These are phyloP conservation scores for Brachyhypopomus occidentalis DNA, from an alignment of 2,113 vertebrate species.

Conservation along the genomic window DNA sequence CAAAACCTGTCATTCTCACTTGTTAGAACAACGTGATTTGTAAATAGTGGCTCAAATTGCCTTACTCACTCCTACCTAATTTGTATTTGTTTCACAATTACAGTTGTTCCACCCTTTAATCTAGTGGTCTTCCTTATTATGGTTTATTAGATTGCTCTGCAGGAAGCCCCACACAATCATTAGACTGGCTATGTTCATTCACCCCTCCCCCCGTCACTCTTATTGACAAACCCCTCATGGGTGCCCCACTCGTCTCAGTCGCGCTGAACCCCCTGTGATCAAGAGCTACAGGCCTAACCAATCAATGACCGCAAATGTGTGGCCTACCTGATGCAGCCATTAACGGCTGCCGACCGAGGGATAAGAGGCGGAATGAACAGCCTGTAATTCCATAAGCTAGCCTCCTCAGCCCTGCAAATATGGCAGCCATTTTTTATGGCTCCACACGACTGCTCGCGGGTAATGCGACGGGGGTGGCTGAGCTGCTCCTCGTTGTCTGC, in stretches of 20 bases:
- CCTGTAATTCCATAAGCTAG: too few species aligned
- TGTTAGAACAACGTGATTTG: constrained; percentile 3
- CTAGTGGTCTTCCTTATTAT: not conserved
- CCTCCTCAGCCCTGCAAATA: too few species aligned
- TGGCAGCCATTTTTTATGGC: not conserved
- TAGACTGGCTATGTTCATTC: not conserved
- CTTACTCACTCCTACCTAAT: not conserved
- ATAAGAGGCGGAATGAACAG: too few species aligned
- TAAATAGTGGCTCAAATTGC: not conserved
- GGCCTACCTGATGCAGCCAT: too few species aligned
- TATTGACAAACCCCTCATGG: not conserved
- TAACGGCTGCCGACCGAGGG: too few species aligned
- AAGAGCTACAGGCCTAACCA: too few species aligned
- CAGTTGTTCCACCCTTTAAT: not conserved
- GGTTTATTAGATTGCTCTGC: not conserved
- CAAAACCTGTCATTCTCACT: not conserved
- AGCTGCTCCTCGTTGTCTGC: not conserved
- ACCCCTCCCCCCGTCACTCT: not conserved
- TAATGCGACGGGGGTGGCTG: not conserved
- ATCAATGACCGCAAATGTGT: too few species aligned
- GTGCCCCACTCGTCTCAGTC: too few species aligned
- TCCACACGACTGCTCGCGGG: not conserved
- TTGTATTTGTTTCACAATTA: constrained; percentile 4
- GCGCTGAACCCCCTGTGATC: too few species aligned
- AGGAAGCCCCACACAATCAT: not conserved